Conservation (phyloP, 1,140 invertebrate genomes). For the Apis laboriosa region DNA sequence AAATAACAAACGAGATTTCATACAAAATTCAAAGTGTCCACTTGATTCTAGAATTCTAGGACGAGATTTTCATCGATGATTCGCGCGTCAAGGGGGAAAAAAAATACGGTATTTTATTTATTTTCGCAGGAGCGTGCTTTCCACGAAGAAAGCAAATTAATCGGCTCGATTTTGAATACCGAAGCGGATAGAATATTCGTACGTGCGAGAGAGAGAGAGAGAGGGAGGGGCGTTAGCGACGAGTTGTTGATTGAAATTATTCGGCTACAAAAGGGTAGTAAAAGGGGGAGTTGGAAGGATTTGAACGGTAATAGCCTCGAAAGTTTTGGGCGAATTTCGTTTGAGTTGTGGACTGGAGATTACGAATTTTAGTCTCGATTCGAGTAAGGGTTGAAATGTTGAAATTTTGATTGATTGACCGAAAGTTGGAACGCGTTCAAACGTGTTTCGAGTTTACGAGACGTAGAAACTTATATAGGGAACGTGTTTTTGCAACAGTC, state of each 20-base stretch:
- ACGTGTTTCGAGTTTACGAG: background rate
- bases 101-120: background rate
- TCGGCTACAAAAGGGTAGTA: constrained; percentile 7
- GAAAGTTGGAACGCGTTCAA: background rate
- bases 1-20: too few species aligned
- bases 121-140: constrained; percentile 13
- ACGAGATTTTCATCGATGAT: constrained; percentile 51
- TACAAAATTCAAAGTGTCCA: too few species aligned
- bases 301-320: constrained; percentile 6
- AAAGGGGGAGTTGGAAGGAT: background rate
- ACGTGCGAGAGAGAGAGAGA: too few species aligned
- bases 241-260: constrained; percentile 21
- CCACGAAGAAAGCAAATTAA: constrained; percentile 28
- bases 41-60: too few species aligned
- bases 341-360: background rate
- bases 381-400: background rate
- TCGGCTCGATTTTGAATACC: background rate
- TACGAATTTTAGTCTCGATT: constrained; percentile 4
- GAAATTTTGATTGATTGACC: background rate
- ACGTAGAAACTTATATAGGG: background rate
- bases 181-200: background rate
- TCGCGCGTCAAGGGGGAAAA: constrained; percentile 31
- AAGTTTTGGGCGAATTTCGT: constrained; percentile 6
- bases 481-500: too few species aligned
- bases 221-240: background rate